Evolutionary conservation across 2,797 vertebrate species (phyloP).

Genomic region (Cirrhinus molitorella): DNA sequence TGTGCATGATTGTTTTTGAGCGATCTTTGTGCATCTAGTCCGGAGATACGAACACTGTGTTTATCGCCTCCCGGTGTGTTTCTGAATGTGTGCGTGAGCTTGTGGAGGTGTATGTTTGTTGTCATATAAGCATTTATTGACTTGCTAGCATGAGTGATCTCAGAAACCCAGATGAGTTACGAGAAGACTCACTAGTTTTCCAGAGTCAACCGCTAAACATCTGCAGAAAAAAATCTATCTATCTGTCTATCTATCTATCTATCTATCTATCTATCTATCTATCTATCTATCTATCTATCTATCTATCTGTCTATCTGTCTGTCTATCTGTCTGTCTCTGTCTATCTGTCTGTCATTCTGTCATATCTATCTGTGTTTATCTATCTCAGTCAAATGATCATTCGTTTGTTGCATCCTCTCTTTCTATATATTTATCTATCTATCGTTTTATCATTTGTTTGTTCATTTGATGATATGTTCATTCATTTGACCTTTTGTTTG

Average conservation of each 20-base stretch:
- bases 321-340: not conserved
- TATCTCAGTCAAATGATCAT: no score
- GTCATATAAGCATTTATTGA: not conserved
- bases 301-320: not conserved
- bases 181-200: not conserved
- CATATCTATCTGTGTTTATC: no score
- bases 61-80: constrained; percentile 28
- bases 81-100: constrained; percentile 3
- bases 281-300: not conserved
- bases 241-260: not conserved
- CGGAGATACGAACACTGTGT: not conserved
- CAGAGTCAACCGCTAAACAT: not conserved
- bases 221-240: no score
- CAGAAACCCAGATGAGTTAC: not conserved
- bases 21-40: constrained; percentile 12
- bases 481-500: no score
- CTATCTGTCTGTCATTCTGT: no score
- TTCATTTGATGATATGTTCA: no score
- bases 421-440: no score
- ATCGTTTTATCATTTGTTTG: no score
- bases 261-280: not conserved
- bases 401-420: no score
- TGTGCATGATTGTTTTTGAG: constrained; percentile 4
- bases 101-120: not conserved
- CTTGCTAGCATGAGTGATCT: not conserved